phyloP scores from a whole-genome alignment of 2,113 vertebrate genomes.

The Peromyscus maniculatus region DNA sequence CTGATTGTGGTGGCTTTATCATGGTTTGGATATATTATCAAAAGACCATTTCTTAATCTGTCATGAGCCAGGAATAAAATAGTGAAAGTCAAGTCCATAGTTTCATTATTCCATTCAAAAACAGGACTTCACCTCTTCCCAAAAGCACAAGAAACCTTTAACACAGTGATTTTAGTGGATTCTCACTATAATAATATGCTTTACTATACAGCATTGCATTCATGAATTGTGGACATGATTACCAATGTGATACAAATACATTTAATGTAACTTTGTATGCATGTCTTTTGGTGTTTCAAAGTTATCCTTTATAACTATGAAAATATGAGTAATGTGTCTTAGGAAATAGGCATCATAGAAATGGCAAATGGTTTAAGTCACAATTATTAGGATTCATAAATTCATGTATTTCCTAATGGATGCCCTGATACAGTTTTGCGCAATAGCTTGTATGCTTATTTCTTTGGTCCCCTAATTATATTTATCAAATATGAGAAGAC shows the following conservation, averaged over 20 bases:
- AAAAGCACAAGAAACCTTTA: neutral
- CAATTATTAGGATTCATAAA: conserved; percentile 3
- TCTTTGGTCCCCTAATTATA: neutral
- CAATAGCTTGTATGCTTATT: neutral
- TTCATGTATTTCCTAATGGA: neutral
- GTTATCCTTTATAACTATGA: neutral
- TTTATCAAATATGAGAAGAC: neutral
- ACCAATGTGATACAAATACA: no score
- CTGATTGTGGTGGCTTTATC: neutral
- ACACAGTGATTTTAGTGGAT: neutral
- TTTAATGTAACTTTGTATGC: neutral
- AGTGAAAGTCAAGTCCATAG: neutral
- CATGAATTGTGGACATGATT: neutral
- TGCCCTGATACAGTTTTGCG: neutral
- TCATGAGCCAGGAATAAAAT: neutral
- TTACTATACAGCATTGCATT: neutral
- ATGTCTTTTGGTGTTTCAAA: neutral
- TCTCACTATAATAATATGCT: neutral
- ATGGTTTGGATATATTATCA: neutral
- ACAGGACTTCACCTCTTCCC: no score
- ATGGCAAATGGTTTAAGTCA: conserved; percentile 23
- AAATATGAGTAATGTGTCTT: neutral
- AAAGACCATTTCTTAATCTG: neutral
- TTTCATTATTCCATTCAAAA: neutral
- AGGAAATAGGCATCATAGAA: conserved; percentile 26